Conservation (phyloP, 2,797 vertebrate genomes). For the Cyprinella venusta region DNA sequence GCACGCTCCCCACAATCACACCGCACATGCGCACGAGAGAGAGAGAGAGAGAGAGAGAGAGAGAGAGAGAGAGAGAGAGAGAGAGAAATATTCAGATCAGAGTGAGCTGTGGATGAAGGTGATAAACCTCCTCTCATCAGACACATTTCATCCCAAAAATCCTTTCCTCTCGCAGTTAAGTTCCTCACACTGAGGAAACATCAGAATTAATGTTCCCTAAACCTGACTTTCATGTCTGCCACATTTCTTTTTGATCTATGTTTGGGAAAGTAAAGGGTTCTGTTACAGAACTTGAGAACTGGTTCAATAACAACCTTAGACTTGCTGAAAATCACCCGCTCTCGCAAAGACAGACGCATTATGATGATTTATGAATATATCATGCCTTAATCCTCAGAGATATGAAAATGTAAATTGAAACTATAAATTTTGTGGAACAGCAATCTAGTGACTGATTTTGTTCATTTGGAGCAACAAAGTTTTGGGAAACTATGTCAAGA, state of each 20-base stretch:
- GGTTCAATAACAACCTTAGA: not conserved
- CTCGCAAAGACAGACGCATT: not conserved
- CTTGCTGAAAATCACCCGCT: not conserved
- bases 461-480: not conserved
- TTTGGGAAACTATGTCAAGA: conserved; percentile 2
- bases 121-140: conserved; percentile 33
- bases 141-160: conserved; percentile 14
- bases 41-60: not conserved
- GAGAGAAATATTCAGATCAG: conserved; percentile 23
- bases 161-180: not conserved
- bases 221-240: conserved; percentile 22
- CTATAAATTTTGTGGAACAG: conserved; percentile 4
- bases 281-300: conserved; percentile 12
- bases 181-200: not conserved
- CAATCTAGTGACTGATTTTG: not conserved
- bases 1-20: too few species aligned
- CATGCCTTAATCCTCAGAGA: not conserved
- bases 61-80: conserved; percentile 2
- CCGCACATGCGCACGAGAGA: too few species aligned
- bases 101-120: conserved; percentile 23
- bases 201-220: conserved; percentile 29
- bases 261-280: conserved; percentile 20
- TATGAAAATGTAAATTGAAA: conserved; percentile 12
- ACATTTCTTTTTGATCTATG: conserved; percentile 12
- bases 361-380: conserved; percentile 21